A percentile compares a stretch with the other conserved stretches of the same genome.
These are phyloP conservation scores for Sialis fuliginosa DNA, from an alignment of 2,888 invertebrate genomes.

Conservation along the genomic window DNA sequence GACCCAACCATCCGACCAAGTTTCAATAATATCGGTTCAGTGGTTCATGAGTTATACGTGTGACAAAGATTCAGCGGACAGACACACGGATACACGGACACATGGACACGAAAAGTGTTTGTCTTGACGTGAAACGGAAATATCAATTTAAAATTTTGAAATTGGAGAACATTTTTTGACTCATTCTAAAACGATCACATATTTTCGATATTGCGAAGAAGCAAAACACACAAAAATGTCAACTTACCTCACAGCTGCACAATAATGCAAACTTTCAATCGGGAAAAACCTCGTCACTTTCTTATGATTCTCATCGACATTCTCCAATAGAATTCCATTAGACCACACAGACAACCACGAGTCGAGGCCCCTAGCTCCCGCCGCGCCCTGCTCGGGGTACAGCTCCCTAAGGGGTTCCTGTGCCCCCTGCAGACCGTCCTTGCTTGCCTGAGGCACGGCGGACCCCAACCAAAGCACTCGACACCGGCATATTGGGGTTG, in stretches of 20 bases:
- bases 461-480: constrained; percentile 92
- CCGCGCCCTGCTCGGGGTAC: constrained; percentile 87
- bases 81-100: too few relatives aligned
- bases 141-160: too few relatives aligned
- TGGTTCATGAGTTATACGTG: too few relatives aligned
- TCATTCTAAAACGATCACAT: too few relatives aligned
- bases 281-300: constrained; percentile 91
- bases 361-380: constrained; percentile 78
- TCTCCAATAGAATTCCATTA: constrained; percentile 86
- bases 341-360: constrained; percentile 96
- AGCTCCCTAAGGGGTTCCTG: constrained; percentile 92
- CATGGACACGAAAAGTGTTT: too few relatives aligned
- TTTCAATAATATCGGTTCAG: too few relatives aligned
- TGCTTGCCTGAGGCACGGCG: constrained; percentile 91
- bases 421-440: constrained; percentile 92
- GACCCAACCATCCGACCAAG: too few relatives aligned
- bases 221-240: not conserved
- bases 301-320: constrained; percentile 88
- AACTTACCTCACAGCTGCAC: constrained; percentile 85
- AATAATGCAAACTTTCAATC: constrained; percentile 87
- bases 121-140: too few relatives aligned
- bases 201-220: too few relatives aligned
- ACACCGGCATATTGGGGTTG: constrained; percentile 91
- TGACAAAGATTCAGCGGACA: too few relatives aligned
- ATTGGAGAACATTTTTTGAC: too few relatives aligned